Percentiles rank a stretch among this genome's conserved stretches.
These are phyloP conservation scores for Pterocles burchelli DNA, from an alignment of 2,113 vertebrate species.

Conservation along the genomic window DNA sequence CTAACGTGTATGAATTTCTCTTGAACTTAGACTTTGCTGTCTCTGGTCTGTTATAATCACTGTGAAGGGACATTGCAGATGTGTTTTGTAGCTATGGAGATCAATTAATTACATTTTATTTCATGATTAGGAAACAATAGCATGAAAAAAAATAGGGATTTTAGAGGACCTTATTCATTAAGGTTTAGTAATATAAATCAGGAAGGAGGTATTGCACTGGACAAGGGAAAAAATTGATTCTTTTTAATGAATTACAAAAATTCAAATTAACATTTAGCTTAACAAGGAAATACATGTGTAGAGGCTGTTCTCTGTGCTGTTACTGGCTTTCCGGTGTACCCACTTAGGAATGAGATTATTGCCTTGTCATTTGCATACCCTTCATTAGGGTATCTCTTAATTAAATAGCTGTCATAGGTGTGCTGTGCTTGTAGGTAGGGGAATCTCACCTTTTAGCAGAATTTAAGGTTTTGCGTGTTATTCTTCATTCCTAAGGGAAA, in stretches of 20 bases:
- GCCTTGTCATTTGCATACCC: not conserved
- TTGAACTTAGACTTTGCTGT: not conserved
- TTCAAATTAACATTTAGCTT: not conserved
- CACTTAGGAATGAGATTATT: not conserved
- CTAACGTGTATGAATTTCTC: not conserved
- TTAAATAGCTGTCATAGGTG: not conserved
- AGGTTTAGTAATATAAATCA: not conserved
- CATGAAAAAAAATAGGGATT: not conserved
- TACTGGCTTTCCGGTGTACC: not conserved
- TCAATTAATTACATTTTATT: not conserved
- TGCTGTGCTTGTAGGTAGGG: not conserved
- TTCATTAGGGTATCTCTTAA: not conserved
- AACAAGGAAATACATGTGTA: not conserved
- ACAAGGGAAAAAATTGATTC: not conserved
- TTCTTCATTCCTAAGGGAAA: constrained; percentile 14
- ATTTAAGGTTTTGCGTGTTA: not conserved
- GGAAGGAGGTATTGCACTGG: not conserved
- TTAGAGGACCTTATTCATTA: not conserved
- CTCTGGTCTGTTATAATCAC: not conserved
- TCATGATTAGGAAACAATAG: not conserved
- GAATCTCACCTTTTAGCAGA: constrained; percentile 15
- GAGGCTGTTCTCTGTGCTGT: not conserved
- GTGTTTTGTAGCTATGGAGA: not conserved
- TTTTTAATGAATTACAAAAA: not conserved
- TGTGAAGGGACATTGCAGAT: not conserved